Conservation (phyloP, 92 coral and sea anemone species). For the Palythoa grandiflora region DNA sequence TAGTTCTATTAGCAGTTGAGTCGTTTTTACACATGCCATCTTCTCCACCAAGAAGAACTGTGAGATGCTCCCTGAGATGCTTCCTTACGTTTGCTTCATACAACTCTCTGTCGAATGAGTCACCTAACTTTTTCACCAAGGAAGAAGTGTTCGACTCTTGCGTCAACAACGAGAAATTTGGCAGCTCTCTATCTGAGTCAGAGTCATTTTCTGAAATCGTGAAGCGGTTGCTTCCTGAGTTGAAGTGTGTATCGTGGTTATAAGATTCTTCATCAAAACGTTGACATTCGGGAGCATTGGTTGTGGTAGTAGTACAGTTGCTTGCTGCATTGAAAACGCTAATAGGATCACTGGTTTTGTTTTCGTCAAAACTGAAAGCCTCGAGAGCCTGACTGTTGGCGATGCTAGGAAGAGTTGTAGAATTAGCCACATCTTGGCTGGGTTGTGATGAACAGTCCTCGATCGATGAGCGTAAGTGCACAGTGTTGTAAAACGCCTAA, state of each 20-base stretch:
- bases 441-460: background rate
- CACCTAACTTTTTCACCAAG: background rate
- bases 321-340: background rate
- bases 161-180: constrained; percentile 36
- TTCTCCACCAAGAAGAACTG: constrained; percentile 22
- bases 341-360: background rate
- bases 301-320: background rate
- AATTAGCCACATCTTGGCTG: background rate
- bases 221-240: background rate
- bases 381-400: constrained; percentile 6
- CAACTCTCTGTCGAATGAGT: constrained; percentile 5
- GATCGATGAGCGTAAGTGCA: constrained; percentile 45
- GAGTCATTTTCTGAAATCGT: background rate
- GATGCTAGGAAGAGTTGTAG: background rate
- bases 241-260: background rate
- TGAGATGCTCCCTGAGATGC: constrained; percentile 32
- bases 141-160: background rate
- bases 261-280: background rate
- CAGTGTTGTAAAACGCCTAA: constrained; percentile 54
- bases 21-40: background rate
- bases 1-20: background rate
- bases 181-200: constrained; percentile 34
- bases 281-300: background rate
- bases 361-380: background rate
- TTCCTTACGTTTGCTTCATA: constrained; percentile 34